Conservation (phyloP, 2,113 vertebrate genomes). For the Mustela nigripes region DNA sequence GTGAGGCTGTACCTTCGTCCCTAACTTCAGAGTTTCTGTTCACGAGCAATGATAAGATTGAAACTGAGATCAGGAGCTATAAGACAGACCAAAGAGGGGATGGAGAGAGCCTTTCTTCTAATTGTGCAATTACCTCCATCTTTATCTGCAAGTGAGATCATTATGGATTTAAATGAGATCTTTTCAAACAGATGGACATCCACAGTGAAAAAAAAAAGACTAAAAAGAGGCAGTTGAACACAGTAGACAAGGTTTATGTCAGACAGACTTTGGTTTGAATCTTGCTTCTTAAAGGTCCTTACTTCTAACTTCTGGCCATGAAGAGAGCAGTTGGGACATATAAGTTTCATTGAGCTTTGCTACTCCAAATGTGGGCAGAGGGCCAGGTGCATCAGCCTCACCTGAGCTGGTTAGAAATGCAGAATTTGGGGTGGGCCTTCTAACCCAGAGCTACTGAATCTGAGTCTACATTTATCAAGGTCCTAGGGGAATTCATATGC, state of each 20-base stretch:
- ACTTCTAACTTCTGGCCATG: neutral
- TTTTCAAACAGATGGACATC: neutral
- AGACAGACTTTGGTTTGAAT: neutral
- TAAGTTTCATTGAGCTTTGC: neutral
- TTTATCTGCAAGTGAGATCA: neutral
- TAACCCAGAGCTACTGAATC: neutral
- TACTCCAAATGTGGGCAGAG: neutral
- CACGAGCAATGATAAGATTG: neutral
- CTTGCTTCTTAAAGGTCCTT: neutral
- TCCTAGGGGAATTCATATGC: neutral
- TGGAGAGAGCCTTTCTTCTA: neutral
- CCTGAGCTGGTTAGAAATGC: neutral
- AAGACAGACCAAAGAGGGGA: neutral
- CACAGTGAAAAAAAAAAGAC: neutral
- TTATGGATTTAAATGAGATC: neutral
- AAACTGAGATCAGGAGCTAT: neutral
- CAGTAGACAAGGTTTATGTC: neutral
- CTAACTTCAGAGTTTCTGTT: neutral
- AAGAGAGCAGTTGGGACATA: neutral
- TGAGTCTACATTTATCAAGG: neutral
- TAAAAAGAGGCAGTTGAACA: neutral
- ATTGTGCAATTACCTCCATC: neutral
- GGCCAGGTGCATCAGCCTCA: too few relatives aligned
- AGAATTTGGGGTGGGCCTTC: neutral
- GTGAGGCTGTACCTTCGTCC: neutral